Evolutionary conservation across 2,113 vertebrate species (phyloP), one percentile per base, ranked within the genome.

Genomic region (Columba janthina): DNA sequence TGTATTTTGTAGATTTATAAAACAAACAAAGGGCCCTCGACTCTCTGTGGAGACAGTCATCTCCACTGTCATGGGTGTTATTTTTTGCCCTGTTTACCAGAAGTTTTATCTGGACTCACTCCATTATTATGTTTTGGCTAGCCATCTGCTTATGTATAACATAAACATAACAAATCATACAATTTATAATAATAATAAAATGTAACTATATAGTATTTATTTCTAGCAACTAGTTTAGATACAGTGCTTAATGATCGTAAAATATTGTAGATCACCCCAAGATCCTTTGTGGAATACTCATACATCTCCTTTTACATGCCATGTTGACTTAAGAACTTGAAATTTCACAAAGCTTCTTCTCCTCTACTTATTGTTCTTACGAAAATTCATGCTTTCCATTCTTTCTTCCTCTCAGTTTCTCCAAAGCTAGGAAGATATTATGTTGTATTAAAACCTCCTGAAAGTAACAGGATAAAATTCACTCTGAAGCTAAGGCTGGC

Each of bases 11-110:
- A 53, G 51, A 38, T 73, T 73, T 81, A 40, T 53, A 75, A 70
- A 81, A 56, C 9, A 57, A 61, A 34, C 31, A 18, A 32, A 75
- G 80, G 34, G 56, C n/a, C 4, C 10, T 56, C 6, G 0, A 0
- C 14, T 72, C 10, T 71, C n/a, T 36, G 4, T 0, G 0, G 42
- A 50, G 66, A 9, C 20, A 24, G 51, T 56, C 4, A 28, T 67
- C 24, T 60, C n/a, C 28, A 32, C 38, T 57, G 48, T 4, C 29
- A 40, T 5, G 9, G 38, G 19, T 31, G 25, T 25, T 77, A 32
- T 21, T 84, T 65, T 83, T 65, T 65, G 24, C 57, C n/a, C n/a
- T 34, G 29, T 60, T 81, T 87, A 51, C 31, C 32, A 32, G 57
- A 79, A 83, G 20, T 75, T 79, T 90, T 71, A 40, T 66, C 38